phyloP scores from a whole-genome alignment of 2,797 vertebrate species.

The Anguilla marmorata region DNA sequence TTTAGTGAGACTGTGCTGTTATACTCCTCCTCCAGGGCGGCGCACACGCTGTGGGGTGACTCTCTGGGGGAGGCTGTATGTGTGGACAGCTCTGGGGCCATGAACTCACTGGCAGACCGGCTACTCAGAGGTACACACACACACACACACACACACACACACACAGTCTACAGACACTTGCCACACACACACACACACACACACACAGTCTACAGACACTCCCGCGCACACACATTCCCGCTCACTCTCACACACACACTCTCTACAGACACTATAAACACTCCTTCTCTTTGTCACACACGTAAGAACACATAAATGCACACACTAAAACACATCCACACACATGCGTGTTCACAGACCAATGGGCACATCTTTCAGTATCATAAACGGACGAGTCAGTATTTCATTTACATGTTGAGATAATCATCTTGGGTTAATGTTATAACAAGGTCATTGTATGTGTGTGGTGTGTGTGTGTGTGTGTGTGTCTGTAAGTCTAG shows the following conservation, averaged over 20 bases:
- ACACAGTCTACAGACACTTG: not conserved
- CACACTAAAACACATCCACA: not conserved
- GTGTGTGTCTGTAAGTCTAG: conserved; percentile 55
- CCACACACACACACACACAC: not conserved
- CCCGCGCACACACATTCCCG: not conserved
- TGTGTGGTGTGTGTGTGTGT: not conserved
- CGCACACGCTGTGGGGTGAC: conserved; percentile 76
- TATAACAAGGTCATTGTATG: too few species aligned
- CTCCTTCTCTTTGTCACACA: too few species aligned
- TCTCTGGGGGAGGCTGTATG: conserved; percentile 81
- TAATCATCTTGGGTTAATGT: too few species aligned
- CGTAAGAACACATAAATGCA: too few species aligned
- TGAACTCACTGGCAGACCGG: conserved; percentile 81
- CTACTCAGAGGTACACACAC: conserved; percentile 76
- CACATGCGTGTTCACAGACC: not conserved
- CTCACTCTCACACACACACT: not conserved
- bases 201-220: not conserved
- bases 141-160: not conserved
- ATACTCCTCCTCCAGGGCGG: conserved; percentile 70
- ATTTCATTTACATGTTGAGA: too few species aligned
- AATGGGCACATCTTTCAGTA: not conserved
- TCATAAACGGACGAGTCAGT: not conserved
- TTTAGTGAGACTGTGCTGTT: not conserved
- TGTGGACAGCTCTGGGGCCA: conserved; percentile 80
- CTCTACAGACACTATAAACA: not conserved